Evolutionary conservation across 2,113 vertebrate species (phyloP), one percentile per base, ranked within the genome.

Genomic region (Ctenodactylus gundi): DNA sequence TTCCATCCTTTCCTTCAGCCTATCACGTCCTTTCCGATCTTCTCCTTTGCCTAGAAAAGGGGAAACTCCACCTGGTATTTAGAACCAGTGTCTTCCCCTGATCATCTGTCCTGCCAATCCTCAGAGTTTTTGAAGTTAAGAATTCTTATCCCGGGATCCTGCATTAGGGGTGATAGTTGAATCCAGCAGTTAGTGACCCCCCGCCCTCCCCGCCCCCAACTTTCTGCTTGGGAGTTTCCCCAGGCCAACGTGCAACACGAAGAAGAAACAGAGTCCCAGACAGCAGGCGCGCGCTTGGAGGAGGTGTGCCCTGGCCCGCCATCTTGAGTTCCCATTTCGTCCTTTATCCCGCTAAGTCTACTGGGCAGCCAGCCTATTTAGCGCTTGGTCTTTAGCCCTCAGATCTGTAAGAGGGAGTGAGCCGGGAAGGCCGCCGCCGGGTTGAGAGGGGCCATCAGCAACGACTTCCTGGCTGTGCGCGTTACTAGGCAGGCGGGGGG

Each of bases 41-140:
- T n/a, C 55, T 64, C 29, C n/a, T 60, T 70, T 39, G 21, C 11
- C 62, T 82, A 57, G 21, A 10, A 58, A 76, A 51, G 1, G 44
- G 36, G 53, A 25, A n/a, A 31, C n/a, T 62, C 60, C 51, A 53
- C 39, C 31, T 1, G 11, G 68, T 46, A 81, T 51, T 92, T 51
- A 91, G 67, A 91, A 68, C 34, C 39, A 73, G 65, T 39, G 25
- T 12, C 7, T 91, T 82, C 51, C 81, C 41, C 60, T n/a, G 1
- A 49, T 78, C 41, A 57, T 8, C n/a, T 4, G 25, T 89, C 39
- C 49, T 92, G 90, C 41, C 51, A 94, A 25, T 12, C 85, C 49
- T 65, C 65, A 75, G 72, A 85, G 53, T 85, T 95, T 82, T 81
- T 93, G 51, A 75, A 93, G 76, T 85, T 65, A 58, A 92, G n/a